phyloP scores from a whole-genome alignment of 1,140 invertebrate genomes.

The Plutomurus gul region DNA sequence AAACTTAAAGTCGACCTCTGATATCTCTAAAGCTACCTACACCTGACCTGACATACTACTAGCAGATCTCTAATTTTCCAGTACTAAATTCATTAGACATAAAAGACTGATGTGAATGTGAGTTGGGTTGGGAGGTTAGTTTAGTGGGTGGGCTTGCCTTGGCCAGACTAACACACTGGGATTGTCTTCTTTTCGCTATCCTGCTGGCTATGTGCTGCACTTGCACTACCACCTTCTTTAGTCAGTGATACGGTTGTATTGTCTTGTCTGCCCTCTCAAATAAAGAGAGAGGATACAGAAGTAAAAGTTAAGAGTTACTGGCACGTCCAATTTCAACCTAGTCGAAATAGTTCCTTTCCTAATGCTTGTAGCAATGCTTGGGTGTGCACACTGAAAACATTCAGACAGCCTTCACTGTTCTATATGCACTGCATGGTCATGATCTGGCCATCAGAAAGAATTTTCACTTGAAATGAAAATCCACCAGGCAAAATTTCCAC shows the following conservation, averaged over 20 bases:
- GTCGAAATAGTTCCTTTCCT: background rate
- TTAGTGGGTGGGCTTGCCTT: too few relatives aligned
- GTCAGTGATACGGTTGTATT: too few relatives aligned
- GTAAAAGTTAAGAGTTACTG: background rate
- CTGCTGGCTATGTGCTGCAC: background rate
- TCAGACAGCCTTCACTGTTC: too few relatives aligned
- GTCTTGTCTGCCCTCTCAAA: background rate
- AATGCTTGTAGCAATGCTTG: too few relatives aligned
- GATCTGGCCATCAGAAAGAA: too few relatives aligned
- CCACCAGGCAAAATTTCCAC: too few relatives aligned
- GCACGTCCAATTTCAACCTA: background rate
- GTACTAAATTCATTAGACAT: background rate
- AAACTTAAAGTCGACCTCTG: too few relatives aligned
- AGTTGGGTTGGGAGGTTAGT: too few relatives aligned
- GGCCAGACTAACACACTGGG: too few relatives aligned
- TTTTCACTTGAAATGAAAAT: too few relatives aligned
- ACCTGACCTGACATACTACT: background rate
- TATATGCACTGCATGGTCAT: too few relatives aligned
- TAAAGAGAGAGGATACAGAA: background rate
- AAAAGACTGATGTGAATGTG: background rate
- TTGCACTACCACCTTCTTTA: background rate
- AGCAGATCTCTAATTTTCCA: background rate
- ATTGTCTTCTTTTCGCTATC: background rate
- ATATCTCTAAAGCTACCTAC: background rate
- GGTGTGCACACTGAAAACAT: too few relatives aligned